A percentile compares a stretch with the other conserved stretches of the same genome.
phyloP scores from a whole-genome alignment of 2,888 invertebrate genomes.

The Drosophila leonis region DNA sequence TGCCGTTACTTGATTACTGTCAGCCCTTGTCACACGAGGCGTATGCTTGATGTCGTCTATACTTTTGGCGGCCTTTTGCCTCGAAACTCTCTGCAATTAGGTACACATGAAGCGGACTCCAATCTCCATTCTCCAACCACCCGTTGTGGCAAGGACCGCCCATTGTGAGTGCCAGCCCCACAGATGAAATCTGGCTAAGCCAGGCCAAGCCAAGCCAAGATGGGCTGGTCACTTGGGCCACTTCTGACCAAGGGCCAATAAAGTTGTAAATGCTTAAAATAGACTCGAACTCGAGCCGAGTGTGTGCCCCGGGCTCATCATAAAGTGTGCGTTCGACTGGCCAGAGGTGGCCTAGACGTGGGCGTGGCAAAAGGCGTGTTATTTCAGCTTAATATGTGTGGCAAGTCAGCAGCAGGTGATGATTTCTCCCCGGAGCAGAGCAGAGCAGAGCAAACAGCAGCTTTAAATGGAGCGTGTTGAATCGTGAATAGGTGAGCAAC shows the following conservation, averaged over 20 bases:
- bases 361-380: conserved; percentile 45
- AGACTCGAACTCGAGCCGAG: conserved; percentile 42
- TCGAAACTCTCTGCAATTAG: conserved; percentile 53
- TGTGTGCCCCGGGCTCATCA: conserved; percentile 20
- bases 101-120: conserved; percentile 15
- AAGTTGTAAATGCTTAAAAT: conserved; percentile 72
- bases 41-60: conserved; percentile 54
- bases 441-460: background rate
- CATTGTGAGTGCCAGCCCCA: conserved; percentile 42
- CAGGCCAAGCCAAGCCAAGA: background rate
- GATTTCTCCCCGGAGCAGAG: conserved; percentile 18
- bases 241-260: conserved; percentile 64
- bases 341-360: background rate
- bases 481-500: conserved; percentile 10
- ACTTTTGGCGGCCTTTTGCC: background rate
- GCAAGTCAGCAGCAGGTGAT: conserved; percentile 75
- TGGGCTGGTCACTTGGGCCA: conserved; percentile 12
- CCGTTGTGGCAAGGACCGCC: conserved; percentile 52
- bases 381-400: conserved; percentile 56
- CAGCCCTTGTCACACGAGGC: conserved; percentile 43
- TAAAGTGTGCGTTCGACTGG: conserved; percentile 14
- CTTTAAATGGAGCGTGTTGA: conserved; percentile 21
- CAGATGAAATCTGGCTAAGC: conserved; percentile 31
- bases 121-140: conserved; percentile 25
- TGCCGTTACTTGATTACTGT: conserved; percentile 43